Percentiles rank a stretch among this genome's conserved stretches.
Conservation (phyloP, 2,797 vertebrate genomes). For the Yasuhikotakia modesta region DNA sequence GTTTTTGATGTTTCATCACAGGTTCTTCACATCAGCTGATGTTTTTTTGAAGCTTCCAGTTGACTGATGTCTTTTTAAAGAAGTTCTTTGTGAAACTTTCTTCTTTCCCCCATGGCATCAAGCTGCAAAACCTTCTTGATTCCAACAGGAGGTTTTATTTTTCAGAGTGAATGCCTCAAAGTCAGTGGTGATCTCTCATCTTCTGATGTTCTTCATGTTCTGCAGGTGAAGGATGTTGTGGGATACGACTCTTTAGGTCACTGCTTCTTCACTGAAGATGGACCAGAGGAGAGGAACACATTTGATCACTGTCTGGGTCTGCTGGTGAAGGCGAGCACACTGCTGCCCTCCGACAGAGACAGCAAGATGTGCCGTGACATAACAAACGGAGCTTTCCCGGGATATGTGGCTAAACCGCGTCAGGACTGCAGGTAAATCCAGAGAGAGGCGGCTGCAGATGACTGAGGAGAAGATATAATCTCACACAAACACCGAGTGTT, state of each 20-base stretch:
- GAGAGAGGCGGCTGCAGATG: background rate
- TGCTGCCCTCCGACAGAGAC: constrained; percentile 92
- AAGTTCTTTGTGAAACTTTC: background rate
- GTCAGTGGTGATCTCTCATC: background rate
- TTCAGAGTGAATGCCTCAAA: background rate
- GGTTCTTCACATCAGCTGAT: background rate
- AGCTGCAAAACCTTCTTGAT: background rate
- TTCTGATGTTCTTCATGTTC: constrained; percentile 8
- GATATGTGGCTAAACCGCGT: constrained; percentile 90
- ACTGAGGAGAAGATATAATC: background rate
- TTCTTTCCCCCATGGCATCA: background rate
- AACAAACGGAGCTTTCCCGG: constrained; percentile 85
- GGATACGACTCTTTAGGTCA: constrained; percentile 91
- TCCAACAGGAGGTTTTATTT: background rate
- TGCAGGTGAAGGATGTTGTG: constrained; percentile 89
- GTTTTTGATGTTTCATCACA: background rate
- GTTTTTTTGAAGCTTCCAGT: background rate
- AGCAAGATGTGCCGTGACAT: constrained; percentile 91
- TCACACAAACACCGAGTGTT: background rate
- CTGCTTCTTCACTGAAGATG: constrained; percentile 96
- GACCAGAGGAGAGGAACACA: constrained; percentile 92
- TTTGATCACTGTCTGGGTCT: constrained; percentile 96
- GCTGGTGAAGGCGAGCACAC: constrained; percentile 86
- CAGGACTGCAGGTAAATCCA: constrained; percentile 89
- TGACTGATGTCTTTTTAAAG: background rate